These are phyloP conservation scores for Entelurus aequoreus DNA, from an alignment of 2,113 vertebrate genomes.

Conservation along the genomic window DNA sequence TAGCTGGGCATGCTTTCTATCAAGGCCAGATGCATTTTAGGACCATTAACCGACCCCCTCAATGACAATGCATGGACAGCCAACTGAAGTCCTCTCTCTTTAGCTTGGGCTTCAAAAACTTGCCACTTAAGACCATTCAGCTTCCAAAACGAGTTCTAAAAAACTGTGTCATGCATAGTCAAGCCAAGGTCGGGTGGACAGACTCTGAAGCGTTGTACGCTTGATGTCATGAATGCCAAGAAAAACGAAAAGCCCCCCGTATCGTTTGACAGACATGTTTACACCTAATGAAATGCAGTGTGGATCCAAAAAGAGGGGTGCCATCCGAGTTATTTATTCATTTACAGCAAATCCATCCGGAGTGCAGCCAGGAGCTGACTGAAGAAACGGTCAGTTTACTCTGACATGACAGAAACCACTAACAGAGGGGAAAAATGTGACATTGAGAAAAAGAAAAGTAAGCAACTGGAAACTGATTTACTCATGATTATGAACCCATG, in stretches of 20 bases:
- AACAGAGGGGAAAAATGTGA: slow-evolving; percentile 18
- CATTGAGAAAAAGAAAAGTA: slow-evolving; percentile 18
- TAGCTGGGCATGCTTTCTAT: slow-evolving; percentile 23
- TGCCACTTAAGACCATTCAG: slow-evolving; percentile 51
- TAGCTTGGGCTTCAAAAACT: slow-evolving; percentile 40
- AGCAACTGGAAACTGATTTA: slow-evolving; percentile 32
- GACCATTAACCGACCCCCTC: slow-evolving; percentile 31
- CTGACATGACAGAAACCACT: slow-evolving; percentile 50
- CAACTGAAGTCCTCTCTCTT: slow-evolving; percentile 40
- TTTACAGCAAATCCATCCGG: slow-evolving; percentile 52
- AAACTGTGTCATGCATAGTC: slow-evolving; percentile 41
- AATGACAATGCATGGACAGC: slow-evolving; percentile 23
- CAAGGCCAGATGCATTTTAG: slow-evolving; percentile 27
- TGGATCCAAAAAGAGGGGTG: slow-evolving; percentile 54
- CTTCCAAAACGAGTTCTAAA: slow-evolving; percentile 38
- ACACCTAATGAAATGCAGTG: slow-evolving; percentile 55
- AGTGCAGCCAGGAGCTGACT: slow-evolving; percentile 53
- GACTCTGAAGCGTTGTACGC: slow-evolving; percentile 19
- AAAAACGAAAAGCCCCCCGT: slow-evolving; percentile 35
- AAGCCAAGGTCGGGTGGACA: slow-evolving; percentile 50
- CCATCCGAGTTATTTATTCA: slow-evolving; percentile 63
- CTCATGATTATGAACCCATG: slow-evolving; percentile 8
- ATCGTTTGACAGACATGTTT: slow-evolving; percentile 65
- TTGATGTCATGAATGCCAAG: slow-evolving; percentile 40
- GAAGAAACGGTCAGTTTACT: slow-evolving; percentile 39